phyloP scores from a whole-genome alignment of 2,888 invertebrate genomes.

The Petrophora chlorosata region DNA sequence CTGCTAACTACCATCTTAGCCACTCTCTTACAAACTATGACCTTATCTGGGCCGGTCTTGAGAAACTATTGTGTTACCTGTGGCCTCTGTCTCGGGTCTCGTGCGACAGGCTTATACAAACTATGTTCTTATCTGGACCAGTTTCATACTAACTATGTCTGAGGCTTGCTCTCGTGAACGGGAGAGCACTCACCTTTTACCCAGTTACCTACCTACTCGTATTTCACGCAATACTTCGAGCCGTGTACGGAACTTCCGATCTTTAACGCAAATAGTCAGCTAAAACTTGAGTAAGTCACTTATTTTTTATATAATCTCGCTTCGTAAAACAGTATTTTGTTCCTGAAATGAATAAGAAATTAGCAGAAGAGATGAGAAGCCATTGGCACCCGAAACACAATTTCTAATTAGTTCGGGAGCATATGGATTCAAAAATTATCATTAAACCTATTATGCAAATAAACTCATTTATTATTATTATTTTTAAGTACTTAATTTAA shows the following conservation, averaged over 20 bases:
- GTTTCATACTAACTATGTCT: background rate
- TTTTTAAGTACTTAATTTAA: too few species aligned
- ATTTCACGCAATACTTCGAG: conserved; percentile 44
- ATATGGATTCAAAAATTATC: too few species aligned
- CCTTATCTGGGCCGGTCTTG: background rate
- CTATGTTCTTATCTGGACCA: background rate
- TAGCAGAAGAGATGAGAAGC: too few species aligned
- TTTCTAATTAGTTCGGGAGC: too few species aligned
- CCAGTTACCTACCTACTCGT: conserved; percentile 55
- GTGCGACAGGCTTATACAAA: too few species aligned
- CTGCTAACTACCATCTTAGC: background rate
- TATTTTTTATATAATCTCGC: too few species aligned
- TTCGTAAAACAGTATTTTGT: too few species aligned
- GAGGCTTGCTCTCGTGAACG: conserved; percentile 23
- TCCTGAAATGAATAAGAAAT: too few species aligned
- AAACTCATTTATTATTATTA: too few species aligned
- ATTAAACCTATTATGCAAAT: too few species aligned
- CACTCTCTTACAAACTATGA: background rate
- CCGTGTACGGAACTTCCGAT: conserved; percentile 42
- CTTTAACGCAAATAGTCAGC: conserved; percentile 18
- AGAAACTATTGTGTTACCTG: background rate
- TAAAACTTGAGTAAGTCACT: conserved; percentile 9
- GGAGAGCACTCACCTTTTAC: conserved; percentile 60
- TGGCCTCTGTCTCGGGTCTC: too few species aligned
- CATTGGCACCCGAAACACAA: too few species aligned